phyloP scores from a whole-genome alignment of 2,888 invertebrate species.

The Calephelis perditalis region DNA sequence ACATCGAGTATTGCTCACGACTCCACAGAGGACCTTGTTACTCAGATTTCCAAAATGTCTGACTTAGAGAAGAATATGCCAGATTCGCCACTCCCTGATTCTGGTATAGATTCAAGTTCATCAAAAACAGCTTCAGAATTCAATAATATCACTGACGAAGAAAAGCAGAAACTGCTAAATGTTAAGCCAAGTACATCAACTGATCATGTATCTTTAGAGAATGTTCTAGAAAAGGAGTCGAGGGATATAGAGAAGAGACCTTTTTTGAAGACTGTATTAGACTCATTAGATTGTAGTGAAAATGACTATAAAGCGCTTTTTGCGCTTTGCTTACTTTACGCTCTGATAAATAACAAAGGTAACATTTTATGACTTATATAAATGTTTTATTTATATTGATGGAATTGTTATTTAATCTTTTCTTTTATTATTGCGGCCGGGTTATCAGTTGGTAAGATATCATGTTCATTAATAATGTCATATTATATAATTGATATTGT shows the following conservation, averaged over 20 bases:
- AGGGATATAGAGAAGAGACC: conserved; percentile 81
- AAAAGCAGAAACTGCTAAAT: conserved; percentile 84
- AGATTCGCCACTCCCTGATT: conserved; percentile 69
- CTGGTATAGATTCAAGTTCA: conserved; percentile 59
- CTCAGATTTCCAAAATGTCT: conserved; percentile 45
- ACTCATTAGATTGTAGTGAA: conserved; percentile 91
- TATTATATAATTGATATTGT: neutral
- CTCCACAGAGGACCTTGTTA: conserved; percentile 69
- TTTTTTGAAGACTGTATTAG: conserved; percentile 92
- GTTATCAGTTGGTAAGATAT: conserved; percentile 59
- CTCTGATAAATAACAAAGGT: conserved; percentile 97
- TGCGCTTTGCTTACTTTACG: conserved; percentile 93
- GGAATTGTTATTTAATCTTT: conserved; percentile 25
- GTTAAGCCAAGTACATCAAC: conserved; percentile 40
- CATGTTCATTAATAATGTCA: conserved; percentile 9
- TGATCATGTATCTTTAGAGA: conserved; percentile 48
- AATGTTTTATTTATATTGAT: conserved; percentile 12
- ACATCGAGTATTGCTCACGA: conserved; percentile 67
- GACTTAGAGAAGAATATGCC: conserved; percentile 59
- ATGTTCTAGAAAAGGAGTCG: conserved; percentile 52
- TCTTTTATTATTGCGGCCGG: conserved; percentile 46
- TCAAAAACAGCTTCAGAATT: conserved; percentile 66
- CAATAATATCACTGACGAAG: conserved; percentile 94
- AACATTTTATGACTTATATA: conserved; percentile 24
- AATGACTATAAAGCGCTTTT: conserved; percentile 97